phyloP scores from a whole-genome alignment of 53 echinoderm and acorn worm species.

The Holothuria leucospilota region DNA sequence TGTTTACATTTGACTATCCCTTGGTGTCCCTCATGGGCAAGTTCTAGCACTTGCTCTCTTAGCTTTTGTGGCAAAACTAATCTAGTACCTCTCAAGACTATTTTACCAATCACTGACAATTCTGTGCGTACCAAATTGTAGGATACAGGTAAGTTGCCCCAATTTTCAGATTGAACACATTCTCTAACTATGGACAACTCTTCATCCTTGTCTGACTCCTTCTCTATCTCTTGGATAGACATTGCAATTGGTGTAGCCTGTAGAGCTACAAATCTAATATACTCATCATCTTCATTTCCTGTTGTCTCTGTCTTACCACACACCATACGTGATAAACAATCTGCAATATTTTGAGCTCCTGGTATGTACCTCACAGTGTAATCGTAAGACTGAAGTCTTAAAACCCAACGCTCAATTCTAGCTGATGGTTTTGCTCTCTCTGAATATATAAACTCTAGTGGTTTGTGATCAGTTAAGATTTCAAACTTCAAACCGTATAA shows the following conservation, averaged over 20 bases:
- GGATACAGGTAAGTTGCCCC: background rate
- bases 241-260: constrained; percentile 48
- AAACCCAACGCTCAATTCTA: constrained; percentile 10
- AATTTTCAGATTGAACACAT: background rate
- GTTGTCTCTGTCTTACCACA: no score
- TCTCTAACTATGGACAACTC: constrained; percentile 46
- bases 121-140: constrained; percentile 28
- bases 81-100: constrained; percentile 56
- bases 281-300: no score
- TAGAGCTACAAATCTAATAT: constrained; percentile 56
- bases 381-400: constrained; percentile 26
- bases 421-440: constrained; percentile 29
- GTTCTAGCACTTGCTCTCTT: no score
- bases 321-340: no score
- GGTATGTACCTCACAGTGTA: no score
- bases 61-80: constrained; percentile 51
- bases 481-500: constrained; percentile 50
- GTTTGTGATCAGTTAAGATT: constrained; percentile 61
- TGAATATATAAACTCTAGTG: constrained; percentile 62
- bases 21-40: constrained; percentile 41
- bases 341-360: no score
- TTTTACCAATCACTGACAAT: constrained; percentile 43
- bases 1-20: constrained; percentile 47
- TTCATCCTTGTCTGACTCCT: constrained; percentile 1
- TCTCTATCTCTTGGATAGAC: constrained; percentile 44